phyloP scores from a whole-genome alignment of 2,888 invertebrate species.

The Mimas tiliae region DNA sequence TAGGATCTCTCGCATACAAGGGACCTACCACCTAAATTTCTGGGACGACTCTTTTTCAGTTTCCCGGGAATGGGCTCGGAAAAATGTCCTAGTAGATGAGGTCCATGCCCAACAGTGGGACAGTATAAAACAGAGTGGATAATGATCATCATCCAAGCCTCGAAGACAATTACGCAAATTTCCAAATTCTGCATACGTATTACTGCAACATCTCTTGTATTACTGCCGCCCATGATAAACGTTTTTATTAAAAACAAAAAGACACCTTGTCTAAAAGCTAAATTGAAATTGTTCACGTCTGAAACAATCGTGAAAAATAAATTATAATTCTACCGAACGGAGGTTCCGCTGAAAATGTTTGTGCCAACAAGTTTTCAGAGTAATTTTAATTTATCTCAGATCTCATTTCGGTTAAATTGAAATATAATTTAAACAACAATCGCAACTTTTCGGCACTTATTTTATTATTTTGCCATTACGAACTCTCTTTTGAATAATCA shows the following conservation, averaged over 20 bases:
- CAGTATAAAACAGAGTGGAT: too few species aligned
- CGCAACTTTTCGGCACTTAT: background rate
- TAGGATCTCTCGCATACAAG: too few species aligned
- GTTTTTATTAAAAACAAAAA: slow-evolving; percentile 7
- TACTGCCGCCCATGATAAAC: background rate
- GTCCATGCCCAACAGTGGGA: too few species aligned
- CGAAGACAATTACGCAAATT: background rate
- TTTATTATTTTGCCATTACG: background rate
- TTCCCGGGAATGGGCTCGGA: too few species aligned
- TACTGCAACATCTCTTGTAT: background rate
- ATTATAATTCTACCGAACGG: background rate
- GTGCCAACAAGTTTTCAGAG: background rate
- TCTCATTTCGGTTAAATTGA: background rate
- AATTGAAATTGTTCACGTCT: slow-evolving; percentile 18
- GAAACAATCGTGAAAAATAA: background rate
- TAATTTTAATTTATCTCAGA: background rate
- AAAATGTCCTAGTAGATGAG: too few species aligned
- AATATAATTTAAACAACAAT: slow-evolving; percentile 6
- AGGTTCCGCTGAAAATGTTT: background rate
- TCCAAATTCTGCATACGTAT: background rate
- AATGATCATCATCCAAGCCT: too few species aligned
- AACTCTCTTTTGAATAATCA: background rate
- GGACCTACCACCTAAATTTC: too few species aligned
- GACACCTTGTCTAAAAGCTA: background rate
- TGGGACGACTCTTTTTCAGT: too few species aligned